Percentiles rank a stretch among this genome's conserved stretches.
These are phyloP conservation scores for Aleiodes testaceus DNA, from an alignment of 2,888 invertebrate species.

Conservation along the genomic window DNA sequence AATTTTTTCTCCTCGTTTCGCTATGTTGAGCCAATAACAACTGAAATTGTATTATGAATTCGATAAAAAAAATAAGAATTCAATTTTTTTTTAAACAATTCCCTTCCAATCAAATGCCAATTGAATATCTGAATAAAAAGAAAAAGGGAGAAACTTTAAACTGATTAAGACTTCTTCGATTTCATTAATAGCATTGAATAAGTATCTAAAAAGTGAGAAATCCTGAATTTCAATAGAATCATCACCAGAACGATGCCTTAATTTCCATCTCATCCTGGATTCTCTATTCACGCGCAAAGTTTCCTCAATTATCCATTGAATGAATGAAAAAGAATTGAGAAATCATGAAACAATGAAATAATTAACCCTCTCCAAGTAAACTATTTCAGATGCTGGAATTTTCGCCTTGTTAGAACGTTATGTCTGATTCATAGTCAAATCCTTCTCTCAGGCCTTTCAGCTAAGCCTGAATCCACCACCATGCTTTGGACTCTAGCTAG, in stretches of 20 bases:
- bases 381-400: conserved; percentile 10
- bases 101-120: too few relatives aligned
- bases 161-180: background rate
- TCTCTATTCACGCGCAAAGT: background rate
- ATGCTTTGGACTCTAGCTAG: background rate
- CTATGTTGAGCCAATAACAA: too few relatives aligned
- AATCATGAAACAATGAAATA: conserved; percentile 1
- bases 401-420: conserved; percentile 10
- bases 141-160: background rate
- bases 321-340: background rate
- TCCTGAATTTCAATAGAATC: background rate
- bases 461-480: background rate
- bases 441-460: conserved; percentile 12
- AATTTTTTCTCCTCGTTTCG: too few relatives aligned
- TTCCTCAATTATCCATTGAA: too few relatives aligned
- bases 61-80: too few relatives aligned
- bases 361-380: background rate
- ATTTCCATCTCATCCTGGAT: background rate
- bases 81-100: too few relatives aligned
- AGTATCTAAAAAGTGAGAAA: background rate
- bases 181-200: conserved; percentile 2
- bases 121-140: too few relatives aligned
- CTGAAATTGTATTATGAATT: too few relatives aligned
- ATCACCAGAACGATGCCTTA: background rate
- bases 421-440: conserved; percentile 24